Evolutionary conservation across 2,113 vertebrate species (phyloP).

Genomic region (Piliocolobus tephrosceles): DNA sequence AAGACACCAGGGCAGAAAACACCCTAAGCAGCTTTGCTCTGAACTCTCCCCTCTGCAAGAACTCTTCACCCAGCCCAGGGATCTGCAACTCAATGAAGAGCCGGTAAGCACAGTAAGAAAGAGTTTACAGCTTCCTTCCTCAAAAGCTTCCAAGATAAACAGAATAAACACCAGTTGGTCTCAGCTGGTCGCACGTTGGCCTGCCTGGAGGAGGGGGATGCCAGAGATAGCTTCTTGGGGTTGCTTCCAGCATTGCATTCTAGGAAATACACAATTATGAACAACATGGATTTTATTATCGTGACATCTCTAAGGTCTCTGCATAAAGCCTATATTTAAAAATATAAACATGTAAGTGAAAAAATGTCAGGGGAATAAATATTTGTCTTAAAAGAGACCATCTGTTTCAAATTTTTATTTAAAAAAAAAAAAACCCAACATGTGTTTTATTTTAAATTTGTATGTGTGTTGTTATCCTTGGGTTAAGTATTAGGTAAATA

Average conservation of each 20-base stretch:
- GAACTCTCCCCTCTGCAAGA: constrained; percentile 14
- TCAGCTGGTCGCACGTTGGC: constrained; percentile 70
- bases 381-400: constrained; percentile 85
- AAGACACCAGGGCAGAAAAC: neutral
- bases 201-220: constrained; percentile 75
- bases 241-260: constrained; percentile 63
- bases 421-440: constrained; percentile 79
- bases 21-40: neutral
- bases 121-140: constrained; percentile 72
- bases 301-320: constrained; percentile 78
- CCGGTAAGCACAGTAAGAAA: constrained; percentile 51
- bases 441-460: constrained; percentile 89
- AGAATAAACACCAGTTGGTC: constrained; percentile 75
- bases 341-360: constrained; percentile 83
- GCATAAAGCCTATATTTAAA: constrained; percentile 80
- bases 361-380: constrained; percentile 84
- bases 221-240: constrained; percentile 70
- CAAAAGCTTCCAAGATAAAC: constrained; percentile 71
- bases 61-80: constrained; percentile 1
- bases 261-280: constrained; percentile 80
- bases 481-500: constrained; percentile 88
- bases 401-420: constrained; percentile 87
- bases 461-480: constrained; percentile 87
- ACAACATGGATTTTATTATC: constrained; percentile 80
- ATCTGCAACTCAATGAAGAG: neutral